Evolutionary conservation across 2,797 vertebrate species (phyloP).

Genomic region (Muraenolepis orangiensis): DNA sequence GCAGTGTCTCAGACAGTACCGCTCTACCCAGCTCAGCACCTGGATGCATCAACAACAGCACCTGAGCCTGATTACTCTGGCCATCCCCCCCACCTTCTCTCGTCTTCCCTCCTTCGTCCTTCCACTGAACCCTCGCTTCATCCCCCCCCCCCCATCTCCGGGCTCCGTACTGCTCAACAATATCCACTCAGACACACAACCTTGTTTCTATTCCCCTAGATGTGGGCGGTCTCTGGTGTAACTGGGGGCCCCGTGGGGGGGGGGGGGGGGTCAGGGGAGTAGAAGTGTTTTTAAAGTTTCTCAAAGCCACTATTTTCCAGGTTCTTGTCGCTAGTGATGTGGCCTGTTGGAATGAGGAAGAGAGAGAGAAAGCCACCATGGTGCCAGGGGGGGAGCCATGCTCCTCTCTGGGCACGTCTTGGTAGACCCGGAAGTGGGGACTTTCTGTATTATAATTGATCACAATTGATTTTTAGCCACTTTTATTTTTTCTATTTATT

Average conservation of each 20-base stretch:
- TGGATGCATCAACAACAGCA: constrained; percentile 84
- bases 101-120: constrained; percentile 43
- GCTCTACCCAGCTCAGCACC: constrained; percentile 80
- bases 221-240: constrained; percentile 44
- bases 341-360: constrained; percentile 23
- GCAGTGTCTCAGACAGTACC: constrained; percentile 82
- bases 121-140: constrained; percentile 41
- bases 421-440: constrained; percentile 30
- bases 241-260: constrained; percentile 28
- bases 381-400: constrained; percentile 38
- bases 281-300: constrained; percentile 40
- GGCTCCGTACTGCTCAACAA: constrained; percentile 30
- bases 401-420: constrained; percentile 28
- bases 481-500: constrained; percentile 61
- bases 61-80: constrained; percentile 76
- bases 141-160: not conserved
- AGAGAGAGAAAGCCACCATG: constrained; percentile 7
- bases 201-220: constrained; percentile 38
- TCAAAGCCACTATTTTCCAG: constrained; percentile 27
- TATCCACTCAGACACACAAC: constrained; percentile 28
- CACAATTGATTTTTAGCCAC: constrained; percentile 53
- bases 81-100: constrained; percentile 46
- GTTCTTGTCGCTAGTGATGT: constrained; percentile 39
- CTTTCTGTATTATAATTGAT: constrained; percentile 52
- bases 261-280: constrained; percentile 39